These are phyloP conservation scores for Propsilocerus akamusi DNA, from an alignment of 1,140 invertebrate genomes.

Conservation along the genomic window DNA sequence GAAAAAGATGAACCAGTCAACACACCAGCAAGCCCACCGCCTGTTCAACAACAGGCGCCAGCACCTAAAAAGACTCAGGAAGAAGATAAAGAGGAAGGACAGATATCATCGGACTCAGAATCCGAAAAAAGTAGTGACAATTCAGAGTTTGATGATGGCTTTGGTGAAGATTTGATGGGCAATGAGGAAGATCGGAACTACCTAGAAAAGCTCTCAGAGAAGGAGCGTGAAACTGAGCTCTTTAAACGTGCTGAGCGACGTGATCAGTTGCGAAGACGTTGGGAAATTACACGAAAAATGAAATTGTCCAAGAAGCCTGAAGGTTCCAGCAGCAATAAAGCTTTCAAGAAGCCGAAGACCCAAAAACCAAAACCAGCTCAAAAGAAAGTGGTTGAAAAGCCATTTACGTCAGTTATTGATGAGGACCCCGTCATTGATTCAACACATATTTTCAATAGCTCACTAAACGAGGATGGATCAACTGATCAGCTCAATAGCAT, in stretches of 20 bases:
- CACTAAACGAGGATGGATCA: background rate
- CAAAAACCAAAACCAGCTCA: conserved; percentile 17
- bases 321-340: conserved; percentile 40
- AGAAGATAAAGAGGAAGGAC: conserved; percentile 7
- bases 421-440: background rate
- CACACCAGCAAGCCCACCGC: background rate
- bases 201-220: conserved; percentile 85
- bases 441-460: background rate
- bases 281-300: conserved; percentile 93
- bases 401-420: background rate
- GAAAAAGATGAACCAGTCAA: background rate
- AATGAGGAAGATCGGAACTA: conserved; percentile 85
- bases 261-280: conserved; percentile 80
- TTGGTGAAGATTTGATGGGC: conserved; percentile 93
- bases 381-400: conserved; percentile 8
- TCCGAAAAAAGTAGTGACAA: conserved; percentile 25
- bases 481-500: conserved; percentile 2
- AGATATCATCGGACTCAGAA: conserved; percentile 16
- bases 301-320: conserved; percentile 69
- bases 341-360: conserved; percentile 22
- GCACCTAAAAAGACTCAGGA: background rate
- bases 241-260: conserved; percentile 89
- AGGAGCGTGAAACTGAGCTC: conserved; percentile 91
- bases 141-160: conserved; percentile 41
- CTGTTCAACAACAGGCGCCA: background rate